A percentile compares a stretch with the other conserved stretches of the same genome.
Evolutionary conservation across 1,140 invertebrate species (phyloP).

Genomic region (Globodera ellingtonae): DNA sequence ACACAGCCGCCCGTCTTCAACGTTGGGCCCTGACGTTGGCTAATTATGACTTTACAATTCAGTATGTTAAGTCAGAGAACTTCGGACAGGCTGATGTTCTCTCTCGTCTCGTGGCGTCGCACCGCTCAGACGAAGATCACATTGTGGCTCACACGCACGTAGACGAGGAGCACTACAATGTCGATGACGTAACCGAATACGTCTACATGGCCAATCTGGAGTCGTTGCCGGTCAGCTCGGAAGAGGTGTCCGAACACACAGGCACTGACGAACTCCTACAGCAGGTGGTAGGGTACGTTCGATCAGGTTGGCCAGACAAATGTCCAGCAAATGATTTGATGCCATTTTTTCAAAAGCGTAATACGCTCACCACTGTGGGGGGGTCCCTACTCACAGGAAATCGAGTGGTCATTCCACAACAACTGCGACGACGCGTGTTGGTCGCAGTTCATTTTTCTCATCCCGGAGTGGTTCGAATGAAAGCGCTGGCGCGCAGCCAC

Average conservation of each 20-base stretch:
- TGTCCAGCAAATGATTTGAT: neutral
- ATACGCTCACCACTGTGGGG: neutral
- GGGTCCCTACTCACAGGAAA: neutral
- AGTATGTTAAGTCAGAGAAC: slow-evolving; percentile 38
- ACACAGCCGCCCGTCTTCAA: no score
- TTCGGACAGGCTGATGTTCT: slow-evolving; percentile 57
- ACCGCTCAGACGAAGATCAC: neutral
- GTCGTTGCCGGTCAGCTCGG: neutral
- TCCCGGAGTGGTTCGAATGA: slow-evolving; percentile 3
- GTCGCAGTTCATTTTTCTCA: neutral
- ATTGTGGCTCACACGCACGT: neutral
- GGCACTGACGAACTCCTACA: slow-evolving; percentile 14
- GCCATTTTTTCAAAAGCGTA: slow-evolving; percentile 11
- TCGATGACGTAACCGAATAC: neutral
- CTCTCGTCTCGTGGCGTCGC: slow-evolving; percentile 26
- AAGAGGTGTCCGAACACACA: slow-evolving; percentile 11
- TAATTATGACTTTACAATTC: slow-evolving; percentile 54
- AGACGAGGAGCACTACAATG: neutral
- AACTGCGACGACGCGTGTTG: neutral
- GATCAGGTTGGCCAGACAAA: neutral
- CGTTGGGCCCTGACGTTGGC: slow-evolving; percentile 39
- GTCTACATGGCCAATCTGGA: neutral
- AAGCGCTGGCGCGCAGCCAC: neutral
- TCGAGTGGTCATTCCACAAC: slow-evolving; percentile 7
- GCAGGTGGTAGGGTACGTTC: slow-evolving; percentile 3